Base-by-base conservation (phyloP, 92 coral and sea anemone species). In the Parazoanthus darwini region DNA sequence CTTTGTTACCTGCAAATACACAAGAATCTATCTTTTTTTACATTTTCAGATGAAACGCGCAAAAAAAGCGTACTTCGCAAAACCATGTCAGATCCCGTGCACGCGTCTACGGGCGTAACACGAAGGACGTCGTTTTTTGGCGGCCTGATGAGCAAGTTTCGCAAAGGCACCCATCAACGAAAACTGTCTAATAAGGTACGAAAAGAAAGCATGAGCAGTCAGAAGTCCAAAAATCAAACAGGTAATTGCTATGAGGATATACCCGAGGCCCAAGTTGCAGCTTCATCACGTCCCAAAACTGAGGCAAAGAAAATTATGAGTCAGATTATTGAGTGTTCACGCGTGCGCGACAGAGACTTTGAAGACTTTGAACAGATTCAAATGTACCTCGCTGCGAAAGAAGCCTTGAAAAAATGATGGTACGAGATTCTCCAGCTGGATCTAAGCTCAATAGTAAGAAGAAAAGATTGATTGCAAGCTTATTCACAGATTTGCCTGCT, bases 301-400 rank as follows among this genome's bases (percentile, higher is more conserved):
- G 51, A 48, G 50, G 79, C 87, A 22, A 84, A 84, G 35, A 71
- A 25, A 33, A 44, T 71, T 25, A 84, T 71, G 65, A 84, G 65
- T 29, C 35, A 8, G 3, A 71, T 71, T 20, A 65, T 46, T 3
- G 78, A 71, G 4, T 84, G 79, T n/a, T 84, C 87, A 46, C 87
- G 87, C 26, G 18, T 35, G 29, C 79, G 87, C 13, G 22, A 67
- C 29, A 81, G 85, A 0, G 90, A 91, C 43, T 91, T 91, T 75
- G 94, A 91, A 50, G 86, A 91, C 85, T 36, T 91, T 26, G 88
- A 80, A n/a, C 78, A 39, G 39, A 78, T 89, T 26, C 91, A 74
- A 8, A 85, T 89, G 73, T 88, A 91, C 56, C 35, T 91, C 18
- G 94, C 91, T 5, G 82, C 82, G 8, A 73, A 80, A 25, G 92